A percentile compares a stretch with the other conserved stretches of the same genome.
These are phyloP conservation scores for Pilophorus perplexus DNA, from an alignment of 2,888 invertebrate genomes.

Conservation along the genomic window DNA sequence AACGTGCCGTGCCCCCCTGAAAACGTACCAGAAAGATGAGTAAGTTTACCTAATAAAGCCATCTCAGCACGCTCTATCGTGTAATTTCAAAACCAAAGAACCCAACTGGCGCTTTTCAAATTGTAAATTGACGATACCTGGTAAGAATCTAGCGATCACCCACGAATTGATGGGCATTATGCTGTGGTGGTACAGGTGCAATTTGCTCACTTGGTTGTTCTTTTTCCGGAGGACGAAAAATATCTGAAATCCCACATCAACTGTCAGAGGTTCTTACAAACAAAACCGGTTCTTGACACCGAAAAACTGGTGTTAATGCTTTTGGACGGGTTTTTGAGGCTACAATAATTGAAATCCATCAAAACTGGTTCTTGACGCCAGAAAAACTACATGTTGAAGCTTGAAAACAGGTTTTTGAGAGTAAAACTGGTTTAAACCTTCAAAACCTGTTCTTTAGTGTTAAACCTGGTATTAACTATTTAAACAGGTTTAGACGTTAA, in stretches of 20 bases:
- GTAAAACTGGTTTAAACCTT: no score
- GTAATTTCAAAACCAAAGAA: no score
- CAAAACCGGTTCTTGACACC: no score
- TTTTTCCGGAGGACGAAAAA: slow-evolving; percentile 95
- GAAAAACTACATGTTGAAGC: neutral
- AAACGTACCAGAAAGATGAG: neutral
- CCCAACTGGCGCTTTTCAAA: no score
- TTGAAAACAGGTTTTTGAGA: no score
- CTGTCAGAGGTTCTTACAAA: neutral
- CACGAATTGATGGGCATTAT: slow-evolving; percentile 93
- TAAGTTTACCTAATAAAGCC: neutral
- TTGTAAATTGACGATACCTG: slow-evolving; percentile 47
- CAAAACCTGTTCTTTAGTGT: no score
- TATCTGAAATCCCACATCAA: slow-evolving; percentile 50
- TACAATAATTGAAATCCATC: neutral
- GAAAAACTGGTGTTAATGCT: no score
- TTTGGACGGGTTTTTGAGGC: no score
- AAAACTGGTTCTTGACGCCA: neutral
- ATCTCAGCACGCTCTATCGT: no score
- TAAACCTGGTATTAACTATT: no score
- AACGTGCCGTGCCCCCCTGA: slow-evolving; percentile 88
- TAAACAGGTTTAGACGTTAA: no score
- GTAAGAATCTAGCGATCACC: slow-evolving; percentile 76
- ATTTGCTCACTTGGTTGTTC: slow-evolving; percentile 81
- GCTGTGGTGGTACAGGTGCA: slow-evolving; percentile 93